Conservation (phyloP, 2,113 vertebrate species). For the Rafetus swinhoei region DNA sequence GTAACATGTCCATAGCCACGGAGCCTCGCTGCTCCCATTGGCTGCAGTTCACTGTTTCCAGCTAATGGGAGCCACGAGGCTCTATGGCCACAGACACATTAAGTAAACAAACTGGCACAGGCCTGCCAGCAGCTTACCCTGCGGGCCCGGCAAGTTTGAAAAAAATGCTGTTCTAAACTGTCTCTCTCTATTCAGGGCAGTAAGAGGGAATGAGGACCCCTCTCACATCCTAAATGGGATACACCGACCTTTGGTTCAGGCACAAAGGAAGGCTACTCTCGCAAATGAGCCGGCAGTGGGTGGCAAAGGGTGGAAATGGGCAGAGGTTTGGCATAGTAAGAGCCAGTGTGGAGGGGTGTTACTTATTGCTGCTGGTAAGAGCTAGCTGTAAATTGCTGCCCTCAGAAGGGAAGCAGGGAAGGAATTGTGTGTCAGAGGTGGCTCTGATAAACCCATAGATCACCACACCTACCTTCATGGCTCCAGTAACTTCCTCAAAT, state of each 20-base stretch:
- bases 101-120: too few species aligned
- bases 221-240: background rate
- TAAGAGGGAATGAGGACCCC: too few species aligned
- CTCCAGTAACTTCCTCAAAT: background rate
- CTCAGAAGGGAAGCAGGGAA: background rate
- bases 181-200: background rate
- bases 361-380: background rate
- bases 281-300: background rate
- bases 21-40: too few species aligned
- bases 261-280: background rate
- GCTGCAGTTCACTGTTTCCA: too few species aligned
- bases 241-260: background rate
- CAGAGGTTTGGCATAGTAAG: background rate
- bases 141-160: too few species aligned
- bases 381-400: background rate
- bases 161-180: background rate
- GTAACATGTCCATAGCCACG: too few species aligned
- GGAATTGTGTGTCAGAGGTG: background rate
- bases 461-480: background rate
- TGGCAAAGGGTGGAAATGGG: background rate
- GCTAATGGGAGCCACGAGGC: too few species aligned
- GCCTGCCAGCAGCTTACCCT: too few species aligned
- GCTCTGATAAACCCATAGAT: background rate
- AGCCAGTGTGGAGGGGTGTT: background rate
- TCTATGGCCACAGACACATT: too few species aligned